Base-by-base conservation (phyloP, 2,113 vertebrate species). In the Chamaetylas fuelleborni region DNA sequence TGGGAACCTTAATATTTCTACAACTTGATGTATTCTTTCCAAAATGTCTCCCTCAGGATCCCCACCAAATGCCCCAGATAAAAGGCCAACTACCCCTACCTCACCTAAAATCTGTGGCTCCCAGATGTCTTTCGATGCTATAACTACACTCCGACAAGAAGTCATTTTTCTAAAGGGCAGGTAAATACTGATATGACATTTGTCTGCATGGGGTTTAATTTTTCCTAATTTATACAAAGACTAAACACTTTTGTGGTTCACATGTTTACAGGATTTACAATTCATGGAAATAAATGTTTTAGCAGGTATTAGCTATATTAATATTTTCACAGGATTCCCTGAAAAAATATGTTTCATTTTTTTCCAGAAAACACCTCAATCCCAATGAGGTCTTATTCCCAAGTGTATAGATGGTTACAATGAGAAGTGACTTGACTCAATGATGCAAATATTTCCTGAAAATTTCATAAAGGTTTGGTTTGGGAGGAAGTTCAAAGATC, bases 141-240 rank as follows among this genome's bases (percentile, higher is more conserved):
- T 98, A 56, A 97, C 98, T 74, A 98, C 97, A 14, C 93, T 99
- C 43, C 96, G 98, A 62, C 97, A 96, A 97, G 99, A 99, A 96
- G 70, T 98, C 19, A 72, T 99, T 92, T 99, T 99, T 97, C 99
- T 99, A 96, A 99, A 99, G 96, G 98, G 97, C 96, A 98, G 98
- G 99, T 99, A 99, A 98, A 94, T 50, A 58, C 4, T 60, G 29
- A 80, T 36, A 58, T 3, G 11, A 31, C 19, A 26, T 80, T 81
- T 66, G 6, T 42, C 14, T 51, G 38, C 6, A 0, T 26, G 12
- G 51, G 3, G 3, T 33, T 88, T 54, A 15, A 12, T 54, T 92
- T 82, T 71, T 54, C 22, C 13, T 58, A 5, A n/a, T 85, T 92
- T 72, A 42, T 54, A 40, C 10, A 72, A 76, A 58, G 16, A 45